phyloP scores from a whole-genome alignment of 2,113 vertebrate species.

The Loxodonta africana region DNA sequence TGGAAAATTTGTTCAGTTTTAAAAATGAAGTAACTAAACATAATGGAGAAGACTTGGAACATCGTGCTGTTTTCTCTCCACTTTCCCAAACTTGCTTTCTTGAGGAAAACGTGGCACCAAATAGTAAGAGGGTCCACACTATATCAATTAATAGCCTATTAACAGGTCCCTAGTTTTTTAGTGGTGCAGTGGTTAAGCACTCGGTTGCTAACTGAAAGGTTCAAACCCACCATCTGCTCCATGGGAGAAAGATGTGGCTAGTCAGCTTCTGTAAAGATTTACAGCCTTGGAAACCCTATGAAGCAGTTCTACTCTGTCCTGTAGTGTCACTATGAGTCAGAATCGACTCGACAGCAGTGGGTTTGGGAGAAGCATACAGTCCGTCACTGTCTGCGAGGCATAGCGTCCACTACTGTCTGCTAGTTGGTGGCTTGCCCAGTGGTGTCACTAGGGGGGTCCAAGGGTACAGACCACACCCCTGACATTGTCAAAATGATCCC shows the following conservation, averaged over 20 bases:
- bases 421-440: no score
- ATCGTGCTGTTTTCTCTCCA: neutral
- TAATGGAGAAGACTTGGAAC: constrained; percentile 15
- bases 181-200: neutral
- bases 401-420: no score
- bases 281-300: neutral
- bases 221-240: neutral
- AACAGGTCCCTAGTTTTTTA: neutral
- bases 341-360: neutral
- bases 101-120: neutral
- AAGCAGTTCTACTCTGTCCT: neutral
- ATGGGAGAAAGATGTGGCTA: neutral
- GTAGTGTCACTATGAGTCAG: neutral
- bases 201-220: neutral
- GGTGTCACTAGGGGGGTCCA: no score
- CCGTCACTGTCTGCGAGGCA: no score
- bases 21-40: constrained; percentile 68
- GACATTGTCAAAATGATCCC: no score
- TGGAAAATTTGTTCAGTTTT: constrained; percentile 51
- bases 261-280: neutral
- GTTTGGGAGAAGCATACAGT: neutral
- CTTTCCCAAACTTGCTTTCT: neutral
- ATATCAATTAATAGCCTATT: neutral
- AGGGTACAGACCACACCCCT: no score
- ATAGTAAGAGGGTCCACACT: neutral